Conservation (phyloP, 1,140 invertebrate genomes). For the Atta colombica region DNA sequence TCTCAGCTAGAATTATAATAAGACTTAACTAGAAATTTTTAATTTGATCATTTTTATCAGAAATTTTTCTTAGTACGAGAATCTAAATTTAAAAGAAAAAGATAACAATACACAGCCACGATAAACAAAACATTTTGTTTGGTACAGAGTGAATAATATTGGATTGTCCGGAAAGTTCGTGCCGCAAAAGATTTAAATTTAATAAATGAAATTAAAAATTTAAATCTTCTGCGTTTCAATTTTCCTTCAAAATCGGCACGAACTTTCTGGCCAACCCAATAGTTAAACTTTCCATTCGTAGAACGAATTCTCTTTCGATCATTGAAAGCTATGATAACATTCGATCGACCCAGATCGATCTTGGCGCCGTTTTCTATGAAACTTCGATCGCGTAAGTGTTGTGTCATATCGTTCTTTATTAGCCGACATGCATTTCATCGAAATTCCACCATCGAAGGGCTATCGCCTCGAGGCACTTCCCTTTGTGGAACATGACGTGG, state of each 20-base stretch:
- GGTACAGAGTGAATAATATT: background rate
- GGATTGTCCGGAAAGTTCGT: too few species aligned
- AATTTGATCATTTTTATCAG: too few species aligned
- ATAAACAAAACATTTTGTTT: background rate
- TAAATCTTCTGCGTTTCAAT: too few species aligned
- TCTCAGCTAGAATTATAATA: too few species aligned
- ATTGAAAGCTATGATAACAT: background rate
- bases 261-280: too few species aligned
- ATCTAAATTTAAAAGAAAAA: conserved; percentile 10
- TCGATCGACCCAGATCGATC: conserved; percentile 14
- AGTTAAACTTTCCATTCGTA: background rate
- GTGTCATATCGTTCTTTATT: conserved; percentile 21
- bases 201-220: too few species aligned
- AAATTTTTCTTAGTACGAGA: background rate
- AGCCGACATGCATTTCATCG: conserved; percentile 39
- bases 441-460: conserved; percentile 67
- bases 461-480: conserved; percentile 61
- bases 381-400: background rate
- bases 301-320: conserved; percentile 16
- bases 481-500: conserved; percentile 67
- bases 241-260: too few species aligned
- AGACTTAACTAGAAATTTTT: too few species aligned
- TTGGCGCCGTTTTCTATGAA: background rate
- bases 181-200: too few species aligned
- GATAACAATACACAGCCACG: too few species aligned